These are phyloP conservation scores for Myotis myotis DNA, from an alignment of 2,797 vertebrate species.

Conservation along the genomic window DNA sequence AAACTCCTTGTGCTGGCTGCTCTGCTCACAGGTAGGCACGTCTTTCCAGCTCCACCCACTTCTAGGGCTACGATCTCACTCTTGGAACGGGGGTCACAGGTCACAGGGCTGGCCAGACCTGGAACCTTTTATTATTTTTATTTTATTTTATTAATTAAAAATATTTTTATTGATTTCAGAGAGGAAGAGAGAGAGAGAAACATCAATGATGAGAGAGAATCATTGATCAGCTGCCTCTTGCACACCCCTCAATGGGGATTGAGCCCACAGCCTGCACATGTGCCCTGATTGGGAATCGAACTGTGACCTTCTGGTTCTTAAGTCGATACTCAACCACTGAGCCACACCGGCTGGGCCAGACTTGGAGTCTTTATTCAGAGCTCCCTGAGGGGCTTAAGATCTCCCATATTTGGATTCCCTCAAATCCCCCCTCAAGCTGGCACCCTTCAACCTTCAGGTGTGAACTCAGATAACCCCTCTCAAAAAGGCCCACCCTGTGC, in stretches of 20 bases:
- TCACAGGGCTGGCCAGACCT: not conserved
- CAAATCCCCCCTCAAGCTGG: not conserved
- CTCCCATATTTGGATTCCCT: not conserved
- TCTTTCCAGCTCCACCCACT: not conserved
- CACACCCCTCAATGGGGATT: no score
- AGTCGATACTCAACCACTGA: no score
- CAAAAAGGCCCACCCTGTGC: not conserved
- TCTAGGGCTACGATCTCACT: not conserved
- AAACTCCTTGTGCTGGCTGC: slow-evolving; percentile 63
- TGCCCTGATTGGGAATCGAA: no score
- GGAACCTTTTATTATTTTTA: not conserved
- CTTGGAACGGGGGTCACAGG: no score
- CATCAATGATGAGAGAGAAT: no score
- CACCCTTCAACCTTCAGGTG: not conserved
- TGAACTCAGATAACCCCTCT: not conserved
- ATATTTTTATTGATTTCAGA: no score
- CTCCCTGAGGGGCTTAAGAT: not conserved
- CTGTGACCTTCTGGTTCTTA: no score
- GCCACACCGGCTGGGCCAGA: not conserved
- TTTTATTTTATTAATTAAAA: no score
- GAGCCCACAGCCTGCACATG: no score
- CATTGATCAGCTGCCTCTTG: no score
- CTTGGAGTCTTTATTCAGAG: not conserved
- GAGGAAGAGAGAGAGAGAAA: no score
- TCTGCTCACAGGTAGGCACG: slow-evolving; percentile 68